phyloP scores from a whole-genome alignment of 2,797 vertebrate genomes.

The Anguilla obscura region DNA sequence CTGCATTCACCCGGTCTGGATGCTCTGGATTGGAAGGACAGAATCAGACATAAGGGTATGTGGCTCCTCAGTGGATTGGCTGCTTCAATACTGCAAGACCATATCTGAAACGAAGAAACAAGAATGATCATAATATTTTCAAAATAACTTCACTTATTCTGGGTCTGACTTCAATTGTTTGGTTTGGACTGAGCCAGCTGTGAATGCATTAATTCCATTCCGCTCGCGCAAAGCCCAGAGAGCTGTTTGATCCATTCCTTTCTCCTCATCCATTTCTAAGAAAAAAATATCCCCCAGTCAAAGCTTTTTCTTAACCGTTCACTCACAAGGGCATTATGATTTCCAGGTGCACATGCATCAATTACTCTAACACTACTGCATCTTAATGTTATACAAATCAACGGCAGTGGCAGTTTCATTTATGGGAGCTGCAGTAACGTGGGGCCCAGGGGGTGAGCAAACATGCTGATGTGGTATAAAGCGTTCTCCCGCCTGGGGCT shows the following conservation, averaged over 20 bases:
- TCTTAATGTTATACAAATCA: background rate
- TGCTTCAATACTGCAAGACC: background rate
- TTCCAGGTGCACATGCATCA: background rate
- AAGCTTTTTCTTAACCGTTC: background rate
- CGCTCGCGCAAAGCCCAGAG: background rate
- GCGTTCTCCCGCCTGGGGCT: background rate
- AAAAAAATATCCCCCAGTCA: background rate
- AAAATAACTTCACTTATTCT: background rate
- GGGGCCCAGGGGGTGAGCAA: background rate
- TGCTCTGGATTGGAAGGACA: background rate
- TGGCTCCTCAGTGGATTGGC: background rate
- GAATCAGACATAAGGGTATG: background rate
- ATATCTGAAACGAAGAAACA: background rate
- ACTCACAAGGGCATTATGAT: background rate
- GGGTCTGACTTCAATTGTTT: background rate
- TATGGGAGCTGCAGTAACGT: background rate
- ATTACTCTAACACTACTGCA: background rate
- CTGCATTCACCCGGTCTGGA: background rate
- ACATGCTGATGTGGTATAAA: background rate
- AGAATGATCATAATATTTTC: background rate
- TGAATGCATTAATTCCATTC: background rate
- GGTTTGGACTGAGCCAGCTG: background rate
- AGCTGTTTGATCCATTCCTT: background rate
- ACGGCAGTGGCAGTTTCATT: background rate
- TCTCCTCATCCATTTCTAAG: background rate